Evolutionary conservation across 2,888 invertebrate genomes (phyloP).

Genomic region (Didymodactylos carnosus): DNA sequence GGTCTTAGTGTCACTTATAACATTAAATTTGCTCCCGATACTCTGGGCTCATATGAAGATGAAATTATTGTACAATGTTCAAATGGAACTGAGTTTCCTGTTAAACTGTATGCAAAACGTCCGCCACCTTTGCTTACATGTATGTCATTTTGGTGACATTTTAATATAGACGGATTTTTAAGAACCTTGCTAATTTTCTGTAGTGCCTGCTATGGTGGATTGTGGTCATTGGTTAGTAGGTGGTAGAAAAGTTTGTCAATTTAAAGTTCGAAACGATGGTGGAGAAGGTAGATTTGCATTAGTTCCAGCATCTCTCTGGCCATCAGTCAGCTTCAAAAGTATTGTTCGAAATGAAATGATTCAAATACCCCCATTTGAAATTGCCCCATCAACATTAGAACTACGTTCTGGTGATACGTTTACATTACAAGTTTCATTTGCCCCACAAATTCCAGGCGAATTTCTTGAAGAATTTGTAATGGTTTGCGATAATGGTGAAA

Average conservation of each 20-base stretch:
- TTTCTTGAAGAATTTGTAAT: neutral
- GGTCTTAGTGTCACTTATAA: conserved; percentile 32
- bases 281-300: conserved; percentile 31
- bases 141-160: neutral
- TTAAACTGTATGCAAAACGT: conserved; percentile 23
- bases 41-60: conserved; percentile 29
- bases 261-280: conserved; percentile 28
- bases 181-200: no score
- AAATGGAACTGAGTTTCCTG: conserved; percentile 23
- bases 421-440: neutral
- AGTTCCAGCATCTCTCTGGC: conserved; percentile 26
- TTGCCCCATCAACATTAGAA: neutral
- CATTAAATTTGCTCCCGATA: conserved; percentile 32
- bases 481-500: neutral
- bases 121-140: conserved; percentile 21
- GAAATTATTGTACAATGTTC: conserved; percentile 24
- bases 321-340: conserved; percentile 28
- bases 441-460: neutral
- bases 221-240: conserved; percentile 31
- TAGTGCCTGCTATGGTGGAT: conserved; percentile 27
- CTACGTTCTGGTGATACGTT: neutral
- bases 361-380: neutral
- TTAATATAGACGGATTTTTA: neutral
- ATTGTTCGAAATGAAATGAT: neutral
- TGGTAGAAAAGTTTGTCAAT: conserved; percentile 25